These are phyloP conservation scores for Brienomyrus brachyistius DNA, from an alignment of 2,113 vertebrate genomes.

Conservation along the genomic window DNA sequence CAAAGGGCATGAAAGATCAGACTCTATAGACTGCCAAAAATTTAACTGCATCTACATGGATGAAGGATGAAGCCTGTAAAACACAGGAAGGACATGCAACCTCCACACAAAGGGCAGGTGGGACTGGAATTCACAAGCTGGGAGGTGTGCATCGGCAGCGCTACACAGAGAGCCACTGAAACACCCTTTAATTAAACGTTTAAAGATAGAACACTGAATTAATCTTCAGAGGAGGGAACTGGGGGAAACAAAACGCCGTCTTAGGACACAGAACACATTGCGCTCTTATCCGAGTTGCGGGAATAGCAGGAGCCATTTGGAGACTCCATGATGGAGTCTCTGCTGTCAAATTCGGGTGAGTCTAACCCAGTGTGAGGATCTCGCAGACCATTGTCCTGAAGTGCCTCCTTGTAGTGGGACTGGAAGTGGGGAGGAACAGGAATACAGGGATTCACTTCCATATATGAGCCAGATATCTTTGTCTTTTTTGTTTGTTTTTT, in stretches of 20 bases:
- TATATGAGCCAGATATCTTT: not conserved
- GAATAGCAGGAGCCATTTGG: constrained; percentile 48
- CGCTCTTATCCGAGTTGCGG: constrained; percentile 49
- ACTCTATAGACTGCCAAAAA: not conserved
- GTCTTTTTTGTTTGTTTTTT: not conserved
- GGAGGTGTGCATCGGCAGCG: not conserved
- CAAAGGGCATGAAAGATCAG: not conserved
- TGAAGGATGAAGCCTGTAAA: not conserved
- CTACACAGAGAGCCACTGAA: not conserved
- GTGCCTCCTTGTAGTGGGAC: constrained; percentile 52
- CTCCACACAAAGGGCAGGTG: not conserved
- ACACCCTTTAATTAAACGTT: not conserved
- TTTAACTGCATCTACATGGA: not conserved
- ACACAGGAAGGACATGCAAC: not conserved
- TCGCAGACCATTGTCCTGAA: constrained; percentile 46
- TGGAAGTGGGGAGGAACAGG: constrained; percentile 20
- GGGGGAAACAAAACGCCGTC: not conserved
- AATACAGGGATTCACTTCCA: not conserved
- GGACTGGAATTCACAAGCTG: not conserved
- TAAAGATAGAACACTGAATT: not conserved
- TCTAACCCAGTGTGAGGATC: constrained; percentile 46
- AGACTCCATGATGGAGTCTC: constrained; percentile 50
- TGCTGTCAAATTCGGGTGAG: constrained; percentile 42
- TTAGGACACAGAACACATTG: constrained; percentile 51
- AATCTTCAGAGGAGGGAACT: not conserved